Evolutionary conservation across 2,797 vertebrate species (phyloP).

Genomic region (Alauda arvensis): DNA sequence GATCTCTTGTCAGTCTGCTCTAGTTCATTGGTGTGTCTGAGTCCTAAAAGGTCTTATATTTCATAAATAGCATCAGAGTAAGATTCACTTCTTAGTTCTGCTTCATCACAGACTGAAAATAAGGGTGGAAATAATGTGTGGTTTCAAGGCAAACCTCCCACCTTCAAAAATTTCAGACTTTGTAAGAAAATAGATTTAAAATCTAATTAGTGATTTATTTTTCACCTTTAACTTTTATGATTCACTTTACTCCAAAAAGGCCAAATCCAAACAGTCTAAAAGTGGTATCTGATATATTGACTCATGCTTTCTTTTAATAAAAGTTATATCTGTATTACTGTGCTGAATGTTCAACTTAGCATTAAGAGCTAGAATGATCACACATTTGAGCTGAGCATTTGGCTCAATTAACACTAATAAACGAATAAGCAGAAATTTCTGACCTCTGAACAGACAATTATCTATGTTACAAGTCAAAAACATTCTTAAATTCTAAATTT

Average conservation of each 20-base stretch:
- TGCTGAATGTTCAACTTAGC: background rate
- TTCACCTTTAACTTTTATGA: background rate
- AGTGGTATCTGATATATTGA: background rate
- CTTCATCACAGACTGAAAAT: background rate
- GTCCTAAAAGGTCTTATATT: background rate
- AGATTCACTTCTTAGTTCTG: background rate
- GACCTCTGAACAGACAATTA: background rate
- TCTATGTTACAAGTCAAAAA: background rate
- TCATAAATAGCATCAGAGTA: background rate
- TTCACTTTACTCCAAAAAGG: background rate
- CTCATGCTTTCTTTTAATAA: background rate
- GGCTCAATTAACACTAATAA: background rate
- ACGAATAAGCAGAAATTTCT: background rate
- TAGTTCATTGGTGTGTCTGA: background rate
- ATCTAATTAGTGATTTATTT: background rate
- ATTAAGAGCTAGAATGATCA: background rate
- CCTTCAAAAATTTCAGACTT: background rate
- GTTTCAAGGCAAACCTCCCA: background rate
- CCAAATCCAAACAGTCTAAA: background rate
- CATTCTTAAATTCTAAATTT: background rate
- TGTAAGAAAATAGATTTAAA: background rate
- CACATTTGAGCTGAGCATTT: background rate
- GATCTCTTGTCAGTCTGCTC: background rate
- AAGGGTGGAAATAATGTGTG: background rate
- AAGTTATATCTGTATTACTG: background rate